Evolutionary conservation across 2,888 invertebrate genomes (phyloP).

Genomic region (Odontocerum albicorne): DNA sequence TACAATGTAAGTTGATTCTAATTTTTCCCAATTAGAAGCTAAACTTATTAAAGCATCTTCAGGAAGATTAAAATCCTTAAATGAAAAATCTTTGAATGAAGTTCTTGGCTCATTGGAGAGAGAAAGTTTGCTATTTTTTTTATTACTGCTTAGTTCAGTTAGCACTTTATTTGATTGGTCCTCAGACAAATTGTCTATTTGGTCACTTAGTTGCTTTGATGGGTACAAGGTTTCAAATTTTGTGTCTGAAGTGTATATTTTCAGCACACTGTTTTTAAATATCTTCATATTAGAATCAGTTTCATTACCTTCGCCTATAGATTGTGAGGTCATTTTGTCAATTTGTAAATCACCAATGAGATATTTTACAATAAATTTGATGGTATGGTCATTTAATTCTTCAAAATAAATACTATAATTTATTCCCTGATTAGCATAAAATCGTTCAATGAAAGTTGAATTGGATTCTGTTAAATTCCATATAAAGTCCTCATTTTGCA

Average conservation of each 20-base stretch:
- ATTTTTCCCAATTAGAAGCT: constrained; percentile 55
- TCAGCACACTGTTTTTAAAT: neutral
- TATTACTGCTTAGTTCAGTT: no score
- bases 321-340: neutral
- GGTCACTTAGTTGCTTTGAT: no score
- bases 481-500: constrained; percentile 48
- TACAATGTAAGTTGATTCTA: constrained; percentile 53
- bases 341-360: constrained; percentile 47
- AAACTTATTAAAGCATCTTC: constrained; percentile 46
- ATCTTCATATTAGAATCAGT: neutral
- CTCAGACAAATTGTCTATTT: no score
- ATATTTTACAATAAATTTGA: constrained; percentile 55
- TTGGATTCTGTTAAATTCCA: constrained; percentile 51
- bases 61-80: constrained; percentile 43
- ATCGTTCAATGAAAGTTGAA: constrained; percentile 57
- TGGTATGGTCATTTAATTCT: constrained; percentile 54
- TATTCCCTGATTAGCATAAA: constrained; percentile 60
- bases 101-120: neutral
- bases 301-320: neutral
- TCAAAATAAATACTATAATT: constrained; percentile 63
- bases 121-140: neutral
- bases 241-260: neutral
- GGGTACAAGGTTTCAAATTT: neutral
- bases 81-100: neutral
- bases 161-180: neutral